phyloP scores from a whole-genome alignment of 1,140 invertebrate genomes.

The Zaprionus lachaisei region DNA sequence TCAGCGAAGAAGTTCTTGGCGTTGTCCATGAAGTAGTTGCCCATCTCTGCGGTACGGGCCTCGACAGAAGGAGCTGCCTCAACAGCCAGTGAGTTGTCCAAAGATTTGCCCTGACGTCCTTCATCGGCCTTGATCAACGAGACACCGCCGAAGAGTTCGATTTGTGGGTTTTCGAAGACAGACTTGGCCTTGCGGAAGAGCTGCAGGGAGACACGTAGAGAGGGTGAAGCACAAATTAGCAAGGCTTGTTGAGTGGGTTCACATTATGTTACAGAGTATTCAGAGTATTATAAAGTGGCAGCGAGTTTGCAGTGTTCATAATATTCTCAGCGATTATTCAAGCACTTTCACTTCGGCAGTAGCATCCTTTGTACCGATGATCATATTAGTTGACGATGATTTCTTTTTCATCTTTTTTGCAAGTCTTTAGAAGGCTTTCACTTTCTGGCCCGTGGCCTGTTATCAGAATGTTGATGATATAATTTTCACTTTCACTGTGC shows the following conservation, averaged over 20 bases:
- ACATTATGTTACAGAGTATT: constrained; percentile 4
- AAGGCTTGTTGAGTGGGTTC: constrained; percentile 31
- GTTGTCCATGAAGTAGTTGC: constrained; percentile 86
- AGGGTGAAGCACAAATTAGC: constrained; percentile 51
- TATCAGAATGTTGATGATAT: constrained; percentile 36
- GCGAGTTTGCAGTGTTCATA: constrained; percentile 25
- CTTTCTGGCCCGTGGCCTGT: constrained; percentile 18
- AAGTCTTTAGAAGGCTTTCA: constrained; percentile 34
- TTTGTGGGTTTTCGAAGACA: constrained; percentile 87
- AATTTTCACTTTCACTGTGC: constrained; percentile 70
- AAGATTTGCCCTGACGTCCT: constrained; percentile 81
- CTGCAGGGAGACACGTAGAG: constrained; percentile 56
- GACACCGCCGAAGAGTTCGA: constrained; percentile 87
- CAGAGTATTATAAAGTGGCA: constrained; percentile 21
- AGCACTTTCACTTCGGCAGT: constrained; percentile 37
- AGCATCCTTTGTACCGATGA: constrained; percentile 8
- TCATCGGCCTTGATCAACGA: constrained; percentile 86
- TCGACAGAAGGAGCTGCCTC: constrained; percentile 85
- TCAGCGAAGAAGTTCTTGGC: constrained; percentile 86
- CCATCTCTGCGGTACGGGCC: constrained; percentile 86
- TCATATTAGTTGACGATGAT: background rate
- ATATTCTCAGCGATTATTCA: constrained; percentile 14
- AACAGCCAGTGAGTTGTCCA: constrained; percentile 84
- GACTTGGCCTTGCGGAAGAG: constrained; percentile 87
- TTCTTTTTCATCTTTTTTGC: background rate